Evolutionary conservation across 2,797 vertebrate genomes (phyloP).

Genomic region (Helostoma temminkii): DNA sequence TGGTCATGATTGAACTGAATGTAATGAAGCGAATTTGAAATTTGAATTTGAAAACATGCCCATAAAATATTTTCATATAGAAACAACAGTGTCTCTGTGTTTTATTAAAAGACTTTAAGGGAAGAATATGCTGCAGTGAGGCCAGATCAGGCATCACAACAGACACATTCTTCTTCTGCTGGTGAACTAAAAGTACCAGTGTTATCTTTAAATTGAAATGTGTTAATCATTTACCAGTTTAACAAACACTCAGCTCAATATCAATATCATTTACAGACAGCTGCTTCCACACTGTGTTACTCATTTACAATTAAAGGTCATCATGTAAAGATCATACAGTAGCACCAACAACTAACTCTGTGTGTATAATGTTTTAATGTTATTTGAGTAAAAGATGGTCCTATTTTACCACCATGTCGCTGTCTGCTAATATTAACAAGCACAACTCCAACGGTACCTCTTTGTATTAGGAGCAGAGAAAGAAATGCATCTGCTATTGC

Average conservation of each 20-base stretch:
- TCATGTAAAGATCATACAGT: background rate
- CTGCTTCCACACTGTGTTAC: background rate
- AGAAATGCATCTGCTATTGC: background rate
- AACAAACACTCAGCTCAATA: background rate
- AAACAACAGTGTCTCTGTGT: constrained; percentile 21
- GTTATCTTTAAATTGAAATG: too few relatives aligned
- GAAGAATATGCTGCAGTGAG: background rate
- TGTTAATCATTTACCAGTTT: background rate
- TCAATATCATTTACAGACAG: background rate
- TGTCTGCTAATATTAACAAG: background rate
- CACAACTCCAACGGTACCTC: background rate
- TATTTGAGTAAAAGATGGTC: background rate
- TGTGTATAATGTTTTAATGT: background rate
- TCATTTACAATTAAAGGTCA: background rate
- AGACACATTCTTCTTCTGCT: background rate
- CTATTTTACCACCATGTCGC: background rate
- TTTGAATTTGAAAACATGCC: constrained; percentile 71
- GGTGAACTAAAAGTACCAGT: background rate
- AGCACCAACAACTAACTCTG: background rate
- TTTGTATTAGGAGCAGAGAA: background rate
- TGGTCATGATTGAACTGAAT: constrained; percentile 67
- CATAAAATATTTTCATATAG: constrained; percentile 82
- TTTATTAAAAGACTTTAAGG: background rate
- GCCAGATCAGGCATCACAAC: too few relatives aligned
- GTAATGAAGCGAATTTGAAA: constrained; percentile 61